Percentiles rank a stretch among this genome's conserved stretches.
Evolutionary conservation across 2,113 vertebrate genomes (phyloP).

Genomic region (Nibea coibor): DNA sequence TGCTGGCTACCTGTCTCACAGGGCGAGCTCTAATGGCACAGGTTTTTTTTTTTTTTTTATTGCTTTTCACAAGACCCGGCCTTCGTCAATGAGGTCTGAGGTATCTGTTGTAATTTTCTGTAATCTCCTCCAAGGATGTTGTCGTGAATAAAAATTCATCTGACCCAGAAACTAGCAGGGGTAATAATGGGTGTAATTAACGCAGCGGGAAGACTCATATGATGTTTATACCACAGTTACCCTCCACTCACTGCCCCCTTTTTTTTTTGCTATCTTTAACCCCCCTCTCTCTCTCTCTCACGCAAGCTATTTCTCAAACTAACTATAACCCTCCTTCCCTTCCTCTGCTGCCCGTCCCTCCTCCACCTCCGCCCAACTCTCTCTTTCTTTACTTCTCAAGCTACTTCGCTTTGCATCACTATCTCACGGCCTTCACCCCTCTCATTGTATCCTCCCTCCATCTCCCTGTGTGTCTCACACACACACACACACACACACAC

Average conservation of each 20-base stretch:
- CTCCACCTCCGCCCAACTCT: neutral
- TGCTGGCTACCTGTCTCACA: neutral
- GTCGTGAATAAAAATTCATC: constrained; percentile 46
- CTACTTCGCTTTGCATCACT: constrained; percentile 25
- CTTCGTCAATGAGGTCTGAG: constrained; percentile 31
- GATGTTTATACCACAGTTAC: constrained; percentile 53
- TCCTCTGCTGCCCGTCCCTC: neutral
- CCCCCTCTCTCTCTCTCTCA: neutral
- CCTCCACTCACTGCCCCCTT: neutral
- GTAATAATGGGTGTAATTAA: constrained; percentile 76
- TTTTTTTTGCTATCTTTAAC: constrained; percentile 22
- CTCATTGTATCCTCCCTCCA: constrained; percentile 23
- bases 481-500: neutral
- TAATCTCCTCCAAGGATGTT: constrained; percentile 64
- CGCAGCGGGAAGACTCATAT: constrained; percentile 56
- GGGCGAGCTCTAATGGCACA: constrained; percentile 57
- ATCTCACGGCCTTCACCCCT: constrained; percentile 24
- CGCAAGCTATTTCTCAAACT: constrained; percentile 14
- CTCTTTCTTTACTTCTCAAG: constrained; percentile 16
- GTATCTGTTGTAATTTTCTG: constrained; percentile 43
- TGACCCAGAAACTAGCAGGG: constrained; percentile 69
- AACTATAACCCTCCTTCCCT: neutral
- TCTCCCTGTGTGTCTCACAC: constrained; percentile 28
- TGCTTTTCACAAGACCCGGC: constrained; percentile 54
- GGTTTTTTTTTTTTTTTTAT: constrained; percentile 41